A percentile compares a stretch with the other conserved stretches of the same genome.
Conservation (phyloP, 2,113 vertebrate species). For the Condylura cristata region DNA sequence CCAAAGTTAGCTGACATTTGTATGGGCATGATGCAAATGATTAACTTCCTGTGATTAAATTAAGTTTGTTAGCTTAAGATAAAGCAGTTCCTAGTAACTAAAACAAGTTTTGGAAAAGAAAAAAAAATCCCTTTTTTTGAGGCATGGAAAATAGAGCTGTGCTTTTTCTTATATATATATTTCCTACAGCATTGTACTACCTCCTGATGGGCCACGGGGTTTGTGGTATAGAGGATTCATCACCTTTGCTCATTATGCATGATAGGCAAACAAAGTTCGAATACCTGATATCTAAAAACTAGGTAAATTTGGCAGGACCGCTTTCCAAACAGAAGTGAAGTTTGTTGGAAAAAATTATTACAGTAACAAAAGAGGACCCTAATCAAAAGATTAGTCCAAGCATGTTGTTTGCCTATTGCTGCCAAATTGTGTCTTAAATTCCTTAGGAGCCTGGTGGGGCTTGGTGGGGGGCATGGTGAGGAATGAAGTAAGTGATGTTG, state of each 20-base stretch:
- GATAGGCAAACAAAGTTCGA: neutral
- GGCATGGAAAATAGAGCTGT: too few relatives aligned
- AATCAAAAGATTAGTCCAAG: neutral
- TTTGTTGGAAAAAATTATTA: neutral
- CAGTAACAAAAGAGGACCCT: neutral
- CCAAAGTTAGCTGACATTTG: neutral
- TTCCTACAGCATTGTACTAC: neutral
- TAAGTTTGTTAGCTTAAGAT: neutral
- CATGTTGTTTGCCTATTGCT: neutral
- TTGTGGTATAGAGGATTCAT: neutral
- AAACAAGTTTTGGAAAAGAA: neutral
- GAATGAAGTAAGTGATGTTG: neutral
- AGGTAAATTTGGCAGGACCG: neutral
- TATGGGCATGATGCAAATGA: neutral
- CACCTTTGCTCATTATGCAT: neutral
- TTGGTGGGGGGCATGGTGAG: neutral
- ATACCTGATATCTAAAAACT: neutral
- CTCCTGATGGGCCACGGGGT: neutral
- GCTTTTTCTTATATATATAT: neutral
- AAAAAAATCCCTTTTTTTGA: neutral
- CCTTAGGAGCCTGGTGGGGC: neutral
- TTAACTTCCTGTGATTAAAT: neutral
- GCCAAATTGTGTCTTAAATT: neutral
- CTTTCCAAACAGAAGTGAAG: neutral
- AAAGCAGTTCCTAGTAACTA: neutral